Conservation (phyloP, 2,113 vertebrate genomes). For the Danionella cerebrum region DNA sequence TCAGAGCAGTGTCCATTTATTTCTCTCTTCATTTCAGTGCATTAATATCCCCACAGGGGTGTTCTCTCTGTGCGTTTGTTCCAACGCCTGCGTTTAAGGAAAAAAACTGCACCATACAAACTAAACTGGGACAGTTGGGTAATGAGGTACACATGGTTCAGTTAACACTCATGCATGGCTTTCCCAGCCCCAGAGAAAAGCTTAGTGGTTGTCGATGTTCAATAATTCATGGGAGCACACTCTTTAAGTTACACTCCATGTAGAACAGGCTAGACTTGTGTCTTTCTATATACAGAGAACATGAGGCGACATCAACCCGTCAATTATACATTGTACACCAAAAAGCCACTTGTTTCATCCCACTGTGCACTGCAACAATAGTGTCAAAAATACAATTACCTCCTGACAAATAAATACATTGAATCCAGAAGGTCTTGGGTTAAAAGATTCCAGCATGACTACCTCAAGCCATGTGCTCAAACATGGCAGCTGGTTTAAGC, state of each 20-base stretch:
- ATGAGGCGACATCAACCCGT: not conserved
- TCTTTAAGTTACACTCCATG: slow-evolving; percentile 14
- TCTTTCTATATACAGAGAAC: slow-evolving; percentile 4
- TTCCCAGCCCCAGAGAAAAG: slow-evolving; percentile 49
- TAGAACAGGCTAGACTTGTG: not conserved
- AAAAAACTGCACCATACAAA: slow-evolving; percentile 45
- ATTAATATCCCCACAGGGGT: slow-evolving; percentile 59
- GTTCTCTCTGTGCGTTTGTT: slow-evolving; percentile 56
- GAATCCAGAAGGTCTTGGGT: too few species aligned
- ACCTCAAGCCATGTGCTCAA: too few species aligned
- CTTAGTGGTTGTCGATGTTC: slow-evolving; percentile 60
- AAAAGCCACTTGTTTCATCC: not conserved
- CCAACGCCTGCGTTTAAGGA: slow-evolving; percentile 62
- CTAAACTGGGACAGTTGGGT: slow-evolving; percentile 55
- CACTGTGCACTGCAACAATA: not conserved
- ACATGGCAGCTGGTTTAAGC: too few species aligned
- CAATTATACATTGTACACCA: not conserved
- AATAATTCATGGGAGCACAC: slow-evolving; percentile 41
- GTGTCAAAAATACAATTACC: too few species aligned
- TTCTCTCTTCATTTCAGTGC: slow-evolving; percentile 48
- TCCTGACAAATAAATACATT: too few species aligned
- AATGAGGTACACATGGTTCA: slow-evolving; percentile 67
- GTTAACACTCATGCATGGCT: slow-evolving; percentile 53
- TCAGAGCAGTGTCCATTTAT: slow-evolving; percentile 41
- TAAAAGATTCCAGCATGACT: too few species aligned